Evolutionary conservation across 1,140 invertebrate species (phyloP).

Genomic region (Manduca sexta): DNA sequence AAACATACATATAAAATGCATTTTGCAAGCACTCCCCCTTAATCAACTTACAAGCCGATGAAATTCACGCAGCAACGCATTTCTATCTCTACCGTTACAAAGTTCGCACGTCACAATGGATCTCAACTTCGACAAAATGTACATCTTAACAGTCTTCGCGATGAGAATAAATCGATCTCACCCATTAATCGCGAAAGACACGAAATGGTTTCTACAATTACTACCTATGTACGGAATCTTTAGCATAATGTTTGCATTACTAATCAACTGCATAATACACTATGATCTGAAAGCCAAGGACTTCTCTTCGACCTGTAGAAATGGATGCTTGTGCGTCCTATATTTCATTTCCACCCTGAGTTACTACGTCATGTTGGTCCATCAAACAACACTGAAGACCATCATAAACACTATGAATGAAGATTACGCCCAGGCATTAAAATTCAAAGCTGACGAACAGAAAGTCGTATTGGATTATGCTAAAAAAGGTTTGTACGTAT

Average conservation of each 20-base stretch:
- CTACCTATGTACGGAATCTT: conserved; percentile 19
- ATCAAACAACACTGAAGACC: conserved; percentile 9
- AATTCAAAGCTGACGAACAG: conserved; percentile 12
- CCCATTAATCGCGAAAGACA: conserved; percentile 28
- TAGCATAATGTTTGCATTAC: conserved; percentile 9
- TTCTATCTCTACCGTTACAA: not conserved
- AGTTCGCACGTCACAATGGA: conserved; percentile 11
- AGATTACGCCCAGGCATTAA: conserved; percentile 19
- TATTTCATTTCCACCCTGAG: conserved; percentile 23
- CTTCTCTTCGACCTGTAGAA: conserved; percentile 30
- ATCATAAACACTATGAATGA: conserved; percentile 29
- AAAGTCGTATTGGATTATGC: conserved; percentile 22
- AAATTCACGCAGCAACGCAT: too few species aligned
- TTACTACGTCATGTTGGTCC: conserved; percentile 19
- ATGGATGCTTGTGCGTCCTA: conserved; percentile 27
- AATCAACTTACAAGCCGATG: too few species aligned
- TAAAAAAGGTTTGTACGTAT: conserved; percentile 19
- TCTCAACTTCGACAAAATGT: conserved; percentile 35
- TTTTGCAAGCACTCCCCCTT: too few species aligned
- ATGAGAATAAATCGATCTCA: conserved; percentile 29
- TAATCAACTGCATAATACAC: conserved; percentile 29
- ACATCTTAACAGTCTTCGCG: conserved; percentile 22
- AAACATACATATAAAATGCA: too few species aligned
- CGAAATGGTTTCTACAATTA: conserved; percentile 30
- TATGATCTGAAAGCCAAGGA: conserved; percentile 31